Evolutionary conservation across 2,113 vertebrate genomes (phyloP).

Genomic region (Hippolais icterina): DNA sequence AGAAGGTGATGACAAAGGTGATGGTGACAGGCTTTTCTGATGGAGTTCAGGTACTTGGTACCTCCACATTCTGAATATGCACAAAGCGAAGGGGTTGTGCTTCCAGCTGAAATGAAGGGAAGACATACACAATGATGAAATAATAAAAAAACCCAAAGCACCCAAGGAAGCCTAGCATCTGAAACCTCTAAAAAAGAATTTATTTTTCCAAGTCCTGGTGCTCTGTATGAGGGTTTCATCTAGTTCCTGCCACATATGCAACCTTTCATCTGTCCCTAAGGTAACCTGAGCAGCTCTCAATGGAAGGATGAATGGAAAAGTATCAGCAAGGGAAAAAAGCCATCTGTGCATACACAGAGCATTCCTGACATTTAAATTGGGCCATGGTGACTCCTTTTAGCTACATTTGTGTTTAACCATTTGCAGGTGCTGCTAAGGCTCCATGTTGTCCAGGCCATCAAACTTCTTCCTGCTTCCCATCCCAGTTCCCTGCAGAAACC

Average conservation of each 20-base stretch:
- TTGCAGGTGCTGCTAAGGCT: neutral
- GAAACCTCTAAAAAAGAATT: neutral
- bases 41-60: neutral
- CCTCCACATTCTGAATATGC: neutral
- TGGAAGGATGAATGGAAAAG: neutral
- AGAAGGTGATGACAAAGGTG: neutral
- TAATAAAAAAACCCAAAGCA: neutral
- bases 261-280: neutral
- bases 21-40: neutral
- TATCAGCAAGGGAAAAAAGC: neutral
- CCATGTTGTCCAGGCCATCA: neutral
- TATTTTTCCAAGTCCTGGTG: neutral
- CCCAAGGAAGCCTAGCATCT: neutral
- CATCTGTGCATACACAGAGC: accelerated
- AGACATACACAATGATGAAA: accelerated
- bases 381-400: neutral
- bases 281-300: neutral
- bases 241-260: neutral
- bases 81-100: accelerated
- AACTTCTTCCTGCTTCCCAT: neutral
- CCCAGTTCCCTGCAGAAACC: neutral
- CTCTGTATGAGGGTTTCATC: neutral
- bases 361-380: neutral
- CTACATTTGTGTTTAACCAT: neutral
- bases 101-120: neutral